phyloP scores from a whole-genome alignment of 2,797 vertebrate species.

The Gallinago stenura region DNA sequence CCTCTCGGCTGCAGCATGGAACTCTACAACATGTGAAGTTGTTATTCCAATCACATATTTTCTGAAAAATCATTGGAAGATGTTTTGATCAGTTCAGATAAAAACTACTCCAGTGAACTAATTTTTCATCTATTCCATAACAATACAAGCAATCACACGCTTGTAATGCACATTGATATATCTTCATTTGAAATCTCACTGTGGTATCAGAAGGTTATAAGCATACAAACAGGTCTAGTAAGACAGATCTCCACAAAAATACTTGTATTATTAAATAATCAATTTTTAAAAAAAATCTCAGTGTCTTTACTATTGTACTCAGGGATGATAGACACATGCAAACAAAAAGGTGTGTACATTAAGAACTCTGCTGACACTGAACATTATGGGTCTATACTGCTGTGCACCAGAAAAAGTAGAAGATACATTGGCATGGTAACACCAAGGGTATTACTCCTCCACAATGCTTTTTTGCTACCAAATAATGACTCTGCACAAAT shows the following conservation, averaged over 20 bases:
- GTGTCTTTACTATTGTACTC: background rate
- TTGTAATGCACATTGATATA: conserved; percentile 3
- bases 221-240: background rate
- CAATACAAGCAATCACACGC: conserved; percentile 19
- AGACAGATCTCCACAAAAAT: background rate
- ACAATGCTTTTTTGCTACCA: background rate
- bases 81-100: conserved; percentile 70
- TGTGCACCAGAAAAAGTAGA: background rate
- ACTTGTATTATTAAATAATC: background rate
- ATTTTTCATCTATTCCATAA: conserved; percentile 43
- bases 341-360: background rate
- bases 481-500: background rate
- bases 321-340: background rate
- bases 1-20: conserved; percentile 77
- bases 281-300: background rate
- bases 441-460: background rate
- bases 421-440: background rate
- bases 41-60: conserved; percentile 80
- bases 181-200: conserved; percentile 33
- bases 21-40: conserved; percentile 72
- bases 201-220: conserved; percentile 2
- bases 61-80: conserved; percentile 71
- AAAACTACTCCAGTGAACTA: conserved; percentile 61
- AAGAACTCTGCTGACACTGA: background rate
- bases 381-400: background rate